Evolutionary conservation across 2,797 vertebrate genomes (phyloP), one percentile per base, ranked within the genome.

Genomic region (Phrynocephalus vlangalii): DNA sequence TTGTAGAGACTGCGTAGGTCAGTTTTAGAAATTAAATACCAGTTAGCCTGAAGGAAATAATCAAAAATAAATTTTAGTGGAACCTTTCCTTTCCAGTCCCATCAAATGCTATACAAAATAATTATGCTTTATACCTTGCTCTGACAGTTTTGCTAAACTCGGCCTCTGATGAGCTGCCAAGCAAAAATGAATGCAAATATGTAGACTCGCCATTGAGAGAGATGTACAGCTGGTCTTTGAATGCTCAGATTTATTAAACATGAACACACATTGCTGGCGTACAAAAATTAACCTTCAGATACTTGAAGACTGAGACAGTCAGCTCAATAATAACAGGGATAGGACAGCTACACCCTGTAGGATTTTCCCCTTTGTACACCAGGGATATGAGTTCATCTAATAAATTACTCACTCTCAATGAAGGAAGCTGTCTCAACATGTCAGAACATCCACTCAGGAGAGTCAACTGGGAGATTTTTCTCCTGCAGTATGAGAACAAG

Each of bases 161-260:
- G 81, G 79, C 38, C 63, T 88, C 83, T 85, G 71, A 88, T 85
- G 83, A 88, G 78, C 78, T 88, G 87, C 87, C 78, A 88, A 88
- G 87, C 60, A 85, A 88, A 44, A 88, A 60, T 88, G 83, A 88
- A 88, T 81, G 83, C 87, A 88, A 88, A 88, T 88, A 88, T 77
- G 87, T 83, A 88, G 78, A 81, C 60, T 85, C 81, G 71, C 79
- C 79, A 81, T 56, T 56, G 78, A 85, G 78, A 88, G 87, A 85
- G 71, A 48, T 81, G 71, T 88, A 85, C 78, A 88, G 83, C 87
- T 88, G 87, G 87, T 82, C 78, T 85, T 80, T 56, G 24, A 88
- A 88, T 88, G 87, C 87, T 88, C 87, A 88, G 83, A 85, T 85
- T 88, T 85, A 88, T 88, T 88, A 85, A 88, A 85, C 48, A 88